Base-by-base conservation (phyloP, 1,140 invertebrate species). In the Aphis gossypii region DNA sequence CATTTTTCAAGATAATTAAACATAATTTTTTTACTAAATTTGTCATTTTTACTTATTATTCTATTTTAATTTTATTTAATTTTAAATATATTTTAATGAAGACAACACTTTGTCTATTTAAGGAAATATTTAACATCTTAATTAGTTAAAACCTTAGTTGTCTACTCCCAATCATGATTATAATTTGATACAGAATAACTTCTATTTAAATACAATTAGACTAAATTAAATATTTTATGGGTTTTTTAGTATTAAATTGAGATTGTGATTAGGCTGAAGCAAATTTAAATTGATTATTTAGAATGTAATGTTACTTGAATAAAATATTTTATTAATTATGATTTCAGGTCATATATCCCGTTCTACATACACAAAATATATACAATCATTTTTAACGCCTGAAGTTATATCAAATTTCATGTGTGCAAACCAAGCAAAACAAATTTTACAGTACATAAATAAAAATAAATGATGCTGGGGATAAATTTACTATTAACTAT, bases 311-410 rank as follows among this genome's bases (percentile, higher is more conserved):
- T 68, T 91, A 48, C 21, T 25, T 25, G 38, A 38, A 25, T 44
- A 84, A 84, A 84, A 44, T 84, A 84, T 38, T 84, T 44, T 41
- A 84, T 25, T 41, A 8, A 84, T 84, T 14, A 41, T 91, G 54
- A 46, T 91, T 91, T 76, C 60, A 91, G 90, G 90, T 68, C 35
- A 76, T 44, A 41, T 91, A 56, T 25, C 54, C 11, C 51, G 89
- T 48, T 44, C 89, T 14, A 91, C 89, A 30, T 91, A 91, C 48
- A 68, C 56, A 44, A 91, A 76, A 76, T 91, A 91, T n/a, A 30
- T 91, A 25, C 35, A 25, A 41, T 46, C 56, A 30, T 44, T 76
- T 11, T 68, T 91, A 68, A 91, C 90, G n/a, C 41, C 41, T 46
- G 84, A 86, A 30, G 21, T 68, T 44, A 2, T 41, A 82, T 18